Evolutionary conservation across 2,888 invertebrate species (phyloP).

Genomic region (Drosophila suboccidentalis): DNA sequence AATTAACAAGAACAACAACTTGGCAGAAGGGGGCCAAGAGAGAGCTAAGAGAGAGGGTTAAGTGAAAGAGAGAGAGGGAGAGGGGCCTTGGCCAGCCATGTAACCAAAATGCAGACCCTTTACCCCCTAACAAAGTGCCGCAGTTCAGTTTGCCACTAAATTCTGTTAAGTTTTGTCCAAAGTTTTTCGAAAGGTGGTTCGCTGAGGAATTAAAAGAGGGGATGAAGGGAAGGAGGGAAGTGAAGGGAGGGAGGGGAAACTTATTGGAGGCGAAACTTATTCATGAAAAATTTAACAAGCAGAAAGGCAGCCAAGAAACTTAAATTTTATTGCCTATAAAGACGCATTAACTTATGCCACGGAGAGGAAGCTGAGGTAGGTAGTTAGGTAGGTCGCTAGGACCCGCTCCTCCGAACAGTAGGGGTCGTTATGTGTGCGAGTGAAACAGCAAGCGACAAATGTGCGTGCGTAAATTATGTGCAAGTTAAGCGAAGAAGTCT

Average conservation of each 20-base stretch:
- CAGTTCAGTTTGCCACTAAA: slow-evolving; percentile 68
- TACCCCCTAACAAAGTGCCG: slow-evolving; percentile 20
- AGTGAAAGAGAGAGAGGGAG: neutral
- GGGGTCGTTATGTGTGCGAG: slow-evolving; percentile 26
- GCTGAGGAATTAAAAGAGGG: neutral
- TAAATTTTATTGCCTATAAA: slow-evolving; percentile 82
- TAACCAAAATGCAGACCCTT: slow-evolving; percentile 20
- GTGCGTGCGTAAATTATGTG: slow-evolving; percentile 73
- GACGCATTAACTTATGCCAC: slow-evolving; percentile 78
- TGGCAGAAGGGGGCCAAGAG: neutral
- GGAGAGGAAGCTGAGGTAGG: neutral
- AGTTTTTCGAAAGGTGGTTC: slow-evolving; percentile 48
- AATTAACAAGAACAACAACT: slow-evolving; percentile 75
- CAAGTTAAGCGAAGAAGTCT: slow-evolving; percentile 35
- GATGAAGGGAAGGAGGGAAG: neutral
- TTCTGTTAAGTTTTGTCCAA: slow-evolving; percentile 75
- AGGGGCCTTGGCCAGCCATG: slow-evolving; percentile 49
- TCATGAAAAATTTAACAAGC: slow-evolving; percentile 76
- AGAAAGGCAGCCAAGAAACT: slow-evolving; percentile 66
- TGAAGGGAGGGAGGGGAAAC: slow-evolving; percentile 2
- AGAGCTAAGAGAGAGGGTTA: neutral
- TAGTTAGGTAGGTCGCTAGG: neutral
- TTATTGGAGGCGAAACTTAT: slow-evolving; percentile 49
- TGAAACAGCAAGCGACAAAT: slow-evolving; percentile 68
- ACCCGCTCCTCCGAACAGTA: neutral